Evolutionary conservation across 1,140 invertebrate species (phyloP), one percentile per base, ranked within the genome.

Genomic region (Lepidurus couesii): DNA sequence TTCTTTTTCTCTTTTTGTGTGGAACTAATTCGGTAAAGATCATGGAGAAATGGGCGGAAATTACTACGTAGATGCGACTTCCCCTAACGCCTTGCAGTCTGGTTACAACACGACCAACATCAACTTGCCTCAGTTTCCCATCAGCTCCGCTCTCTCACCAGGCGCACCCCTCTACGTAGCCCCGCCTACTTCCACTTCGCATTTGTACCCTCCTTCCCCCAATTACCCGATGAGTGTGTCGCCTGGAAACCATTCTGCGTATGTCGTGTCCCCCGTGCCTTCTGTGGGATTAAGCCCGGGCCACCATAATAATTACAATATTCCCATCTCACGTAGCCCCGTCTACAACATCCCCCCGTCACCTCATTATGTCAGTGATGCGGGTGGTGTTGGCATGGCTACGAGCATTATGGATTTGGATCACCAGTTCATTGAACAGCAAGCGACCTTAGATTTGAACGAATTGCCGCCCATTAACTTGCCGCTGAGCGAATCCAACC

Each of bases 351-450:
- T 79, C n/a, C 73, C 74, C 42, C 34, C 78, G 21, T 75, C 78
- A 45, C 73, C 78, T 26, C 75, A 75, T 75, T 77, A 77, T 42
- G 42, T 42, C 65, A 77, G n/a, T 24, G 76, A 77, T 42, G 45
- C 44, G 42, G 76, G 65, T 42, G 76, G 4, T 45, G 26, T 42
- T 45, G 21, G 73, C 7, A 65, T 65, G 53, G 53, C 16, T 65
- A 65, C 73, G 34, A 79, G 73, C 47, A 79, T 79, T 45, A 79
- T 74, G 73, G 74, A 79, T 45, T 75, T 79, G 65, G 78, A 79
- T 47, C 74, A 74, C 44, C 74, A 75, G 21, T 75, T 75, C 34
- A 75, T 79, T 26, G 65, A 79, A 34, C 77, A 44, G 9, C 76
- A 77, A 65, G 44, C 24, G 11, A 75, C 42, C 10, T 24, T 74